These are phyloP conservation scores for Oreochromis tanganicae DNA, from an alignment of 2,113 vertebrate genomes.

Conservation along the genomic window DNA sequence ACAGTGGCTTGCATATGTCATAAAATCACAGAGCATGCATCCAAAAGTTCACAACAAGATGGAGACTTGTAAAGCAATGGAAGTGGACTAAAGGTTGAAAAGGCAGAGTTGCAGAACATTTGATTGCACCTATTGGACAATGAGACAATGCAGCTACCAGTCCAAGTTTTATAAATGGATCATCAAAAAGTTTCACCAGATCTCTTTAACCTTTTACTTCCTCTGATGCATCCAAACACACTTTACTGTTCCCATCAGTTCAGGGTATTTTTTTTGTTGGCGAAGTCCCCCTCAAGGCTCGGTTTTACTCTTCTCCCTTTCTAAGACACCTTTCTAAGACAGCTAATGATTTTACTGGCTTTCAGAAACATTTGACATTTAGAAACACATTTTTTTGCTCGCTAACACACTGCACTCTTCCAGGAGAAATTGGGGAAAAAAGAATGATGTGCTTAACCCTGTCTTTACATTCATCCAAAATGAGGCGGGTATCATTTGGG, in stretches of 20 bases:
- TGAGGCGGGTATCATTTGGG: constrained; percentile 22
- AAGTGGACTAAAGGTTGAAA: background rate
- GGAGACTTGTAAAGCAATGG: background rate
- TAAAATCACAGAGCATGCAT: background rate
- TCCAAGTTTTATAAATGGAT: background rate
- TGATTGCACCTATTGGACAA: background rate
- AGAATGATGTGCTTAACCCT: constrained; percentile 28
- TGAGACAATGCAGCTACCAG: background rate
- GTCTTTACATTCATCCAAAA: constrained; percentile 27
- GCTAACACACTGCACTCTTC: background rate
- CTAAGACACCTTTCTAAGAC: background rate
- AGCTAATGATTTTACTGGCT: background rate
- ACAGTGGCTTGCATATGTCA: background rate
- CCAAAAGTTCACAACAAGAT: background rate
- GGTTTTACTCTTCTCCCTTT: background rate
- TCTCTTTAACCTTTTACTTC: background rate
- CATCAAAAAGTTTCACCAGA: background rate
- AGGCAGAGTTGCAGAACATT: background rate
- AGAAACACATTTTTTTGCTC: constrained; percentile 2
- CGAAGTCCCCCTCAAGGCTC: background rate
- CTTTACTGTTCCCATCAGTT: background rate
- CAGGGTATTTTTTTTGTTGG: background rate
- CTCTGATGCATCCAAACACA: background rate
- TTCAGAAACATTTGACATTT: constrained; percentile 58
- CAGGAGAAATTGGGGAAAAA: constrained; percentile 1